Evolutionary conservation across 1,140 invertebrate species (phyloP).

Genomic region (Choristoneura fumiferana): DNA sequence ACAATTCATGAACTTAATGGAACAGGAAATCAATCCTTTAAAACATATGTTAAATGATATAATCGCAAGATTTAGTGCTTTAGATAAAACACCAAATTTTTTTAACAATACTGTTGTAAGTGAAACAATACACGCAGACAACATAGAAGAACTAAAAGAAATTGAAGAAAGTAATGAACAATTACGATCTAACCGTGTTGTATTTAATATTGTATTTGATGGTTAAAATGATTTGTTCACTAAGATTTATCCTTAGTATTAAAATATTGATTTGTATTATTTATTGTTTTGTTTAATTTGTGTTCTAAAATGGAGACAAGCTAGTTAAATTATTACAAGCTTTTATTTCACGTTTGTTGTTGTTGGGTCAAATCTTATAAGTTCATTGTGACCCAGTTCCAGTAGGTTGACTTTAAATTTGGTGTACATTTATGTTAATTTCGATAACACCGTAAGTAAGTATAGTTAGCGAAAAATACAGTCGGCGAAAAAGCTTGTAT

Average conservation of each 20-base stretch:
- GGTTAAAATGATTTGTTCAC: conserved; percentile 29
- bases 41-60: conserved; percentile 52
- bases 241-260: too few species aligned
- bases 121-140: conserved; percentile 12
- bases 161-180: conserved; percentile 16
- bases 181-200: conserved; percentile 53
- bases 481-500: too few species aligned
- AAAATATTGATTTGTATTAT: conserved; percentile 23
- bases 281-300: conserved; percentile 19
- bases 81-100: conserved; percentile 20
- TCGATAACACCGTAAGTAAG: too few species aligned
- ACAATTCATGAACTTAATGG: conserved; percentile 42
- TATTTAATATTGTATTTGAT: conserved; percentile 59
- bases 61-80: conserved; percentile 41
- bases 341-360: too few species aligned
- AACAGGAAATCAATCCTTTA: conserved; percentile 55
- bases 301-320: too few species aligned
- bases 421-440: too few species aligned
- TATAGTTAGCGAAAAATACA: too few species aligned
- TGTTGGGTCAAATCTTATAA: too few species aligned
- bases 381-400: too few species aligned
- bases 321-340: too few species aligned
- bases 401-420: too few species aligned
- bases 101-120: conserved; percentile 3
- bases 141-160: background rate